phyloP scores from a whole-genome alignment of 2,888 invertebrate species.

The Ellobium chinense region DNA sequence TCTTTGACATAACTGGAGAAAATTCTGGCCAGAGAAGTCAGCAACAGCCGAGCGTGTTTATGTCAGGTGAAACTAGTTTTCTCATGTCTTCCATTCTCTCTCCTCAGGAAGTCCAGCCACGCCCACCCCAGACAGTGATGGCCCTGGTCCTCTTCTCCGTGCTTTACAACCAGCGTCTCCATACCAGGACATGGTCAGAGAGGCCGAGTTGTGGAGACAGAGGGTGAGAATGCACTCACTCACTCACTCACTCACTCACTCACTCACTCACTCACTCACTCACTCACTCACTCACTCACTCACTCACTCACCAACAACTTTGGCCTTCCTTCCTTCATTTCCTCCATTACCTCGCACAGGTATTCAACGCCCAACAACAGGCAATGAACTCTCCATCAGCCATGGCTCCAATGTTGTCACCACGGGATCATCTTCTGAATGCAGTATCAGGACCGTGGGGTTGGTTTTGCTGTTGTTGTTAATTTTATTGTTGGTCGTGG shows the following conservation, averaged over 20 bases:
- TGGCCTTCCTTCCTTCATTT: background rate
- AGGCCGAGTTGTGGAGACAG: conserved; percentile 10
- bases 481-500: background rate
- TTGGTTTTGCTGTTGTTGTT: background rate
- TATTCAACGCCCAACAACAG: background rate
- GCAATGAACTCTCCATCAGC: background rate
- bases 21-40: no score
- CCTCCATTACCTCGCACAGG: background rate
- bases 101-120: no score
- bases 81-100: no score
- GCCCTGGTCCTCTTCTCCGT: conserved; percentile 12
- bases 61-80: no score
- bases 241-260: background rate
- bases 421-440: background rate
- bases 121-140: no score
- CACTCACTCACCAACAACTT: background rate
- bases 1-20: no score
- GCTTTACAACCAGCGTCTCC: background rate
- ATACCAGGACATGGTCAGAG: background rate
- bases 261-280: conserved; percentile 1
- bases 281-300: conserved; percentile 1
- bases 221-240: background rate
- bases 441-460: conserved; percentile 16
- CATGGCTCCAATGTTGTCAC: background rate
- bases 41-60: no score